Conservation (phyloP, 1,140 invertebrate species). For the Trichogramma pretiosum region DNA sequence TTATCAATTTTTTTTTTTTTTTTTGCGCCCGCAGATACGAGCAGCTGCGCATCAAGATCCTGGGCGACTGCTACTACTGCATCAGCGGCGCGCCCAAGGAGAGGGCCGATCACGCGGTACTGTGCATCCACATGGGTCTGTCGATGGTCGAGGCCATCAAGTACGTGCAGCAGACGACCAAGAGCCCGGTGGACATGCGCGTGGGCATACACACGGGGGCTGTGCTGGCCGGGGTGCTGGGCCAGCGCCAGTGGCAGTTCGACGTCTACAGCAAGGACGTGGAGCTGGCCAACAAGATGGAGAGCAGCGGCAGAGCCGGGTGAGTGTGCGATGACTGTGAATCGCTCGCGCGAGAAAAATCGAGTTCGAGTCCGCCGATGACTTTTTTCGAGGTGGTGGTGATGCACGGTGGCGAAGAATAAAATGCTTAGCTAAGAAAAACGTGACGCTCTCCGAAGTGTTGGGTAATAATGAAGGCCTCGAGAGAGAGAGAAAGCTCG, state of each 20-base stretch:
- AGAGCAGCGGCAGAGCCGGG: conserved; percentile 92
- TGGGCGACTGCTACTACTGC: conserved; percentile 94
- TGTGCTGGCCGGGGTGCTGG: conserved; percentile 90
- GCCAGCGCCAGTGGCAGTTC: conserved; percentile 96
- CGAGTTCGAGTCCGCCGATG: too few relatives aligned
- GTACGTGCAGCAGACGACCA: conserved; percentile 92
- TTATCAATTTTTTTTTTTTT: too few relatives aligned
- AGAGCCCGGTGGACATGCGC: conserved; percentile 94
- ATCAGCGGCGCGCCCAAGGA: conserved; percentile 85
- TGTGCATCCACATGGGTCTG: conserved; percentile 89
- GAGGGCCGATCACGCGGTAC: conserved; percentile 82
- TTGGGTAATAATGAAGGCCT: too few relatives aligned
- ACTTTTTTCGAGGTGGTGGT: too few relatives aligned
- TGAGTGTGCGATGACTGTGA: conserved; percentile 54
- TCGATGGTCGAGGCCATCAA: conserved; percentile 95
- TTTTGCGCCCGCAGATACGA: conserved; percentile 81
- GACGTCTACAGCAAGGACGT: conserved; percentile 97
- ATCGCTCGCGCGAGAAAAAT: too few relatives aligned
- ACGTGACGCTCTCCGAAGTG: too few relatives aligned
- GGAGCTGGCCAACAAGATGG: conserved; percentile 97
- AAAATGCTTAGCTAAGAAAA: too few relatives aligned
- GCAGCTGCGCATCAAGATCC: conserved; percentile 88
- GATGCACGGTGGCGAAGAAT: too few relatives aligned
- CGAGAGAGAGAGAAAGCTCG: too few relatives aligned
- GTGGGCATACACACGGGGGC: conserved; percentile 96